A percentile compares a stretch with the other conserved stretches of the same genome.
These are phyloP conservation scores for Abrostola triplasia DNA, from an alignment of 2,888 invertebrate genomes.

Conservation along the genomic window DNA sequence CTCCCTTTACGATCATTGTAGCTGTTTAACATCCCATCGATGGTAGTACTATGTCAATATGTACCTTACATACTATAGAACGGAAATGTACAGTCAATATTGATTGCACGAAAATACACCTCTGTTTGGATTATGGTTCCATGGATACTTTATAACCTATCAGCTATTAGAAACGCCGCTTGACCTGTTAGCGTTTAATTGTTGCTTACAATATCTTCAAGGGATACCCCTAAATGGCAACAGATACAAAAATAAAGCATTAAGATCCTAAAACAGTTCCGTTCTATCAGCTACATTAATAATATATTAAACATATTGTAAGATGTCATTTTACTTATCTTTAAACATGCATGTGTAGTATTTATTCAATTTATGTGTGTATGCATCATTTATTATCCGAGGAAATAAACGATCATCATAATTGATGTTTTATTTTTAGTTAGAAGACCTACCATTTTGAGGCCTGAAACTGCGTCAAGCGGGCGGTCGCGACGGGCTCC, in stretches of 20 bases:
- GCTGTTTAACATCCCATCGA: constrained; percentile 14
- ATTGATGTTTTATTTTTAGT: constrained; percentile 20
- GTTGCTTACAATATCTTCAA: too few species aligned
- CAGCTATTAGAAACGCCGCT: too few species aligned
- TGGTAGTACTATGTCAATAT: constrained; percentile 18
- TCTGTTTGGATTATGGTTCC: too few species aligned
- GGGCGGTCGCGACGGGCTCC: too few species aligned
- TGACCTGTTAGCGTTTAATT: too few species aligned
- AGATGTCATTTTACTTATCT: constrained; percentile 11
- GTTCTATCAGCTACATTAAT: constrained; percentile 10
- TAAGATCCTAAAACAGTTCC: not conserved
- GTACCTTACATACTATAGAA: not conserved
- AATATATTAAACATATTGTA: not conserved
- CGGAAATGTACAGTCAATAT: too few species aligned
- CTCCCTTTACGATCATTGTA: constrained; percentile 16
- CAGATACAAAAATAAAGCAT: too few species aligned
- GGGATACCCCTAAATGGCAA: too few species aligned
- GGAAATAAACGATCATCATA: constrained; percentile 55
- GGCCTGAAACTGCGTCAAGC: too few species aligned
- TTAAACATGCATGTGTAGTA: constrained; percentile 36
- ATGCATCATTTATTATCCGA: constrained; percentile 55
- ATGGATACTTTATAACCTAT: too few species aligned
- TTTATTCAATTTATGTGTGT: constrained; percentile 28
- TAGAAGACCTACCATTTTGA: too few species aligned
- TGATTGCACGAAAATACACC: too few species aligned